Base-by-base conservation (phyloP, 2,888 invertebrate genomes). In the Stramonita haemastoma region DNA sequence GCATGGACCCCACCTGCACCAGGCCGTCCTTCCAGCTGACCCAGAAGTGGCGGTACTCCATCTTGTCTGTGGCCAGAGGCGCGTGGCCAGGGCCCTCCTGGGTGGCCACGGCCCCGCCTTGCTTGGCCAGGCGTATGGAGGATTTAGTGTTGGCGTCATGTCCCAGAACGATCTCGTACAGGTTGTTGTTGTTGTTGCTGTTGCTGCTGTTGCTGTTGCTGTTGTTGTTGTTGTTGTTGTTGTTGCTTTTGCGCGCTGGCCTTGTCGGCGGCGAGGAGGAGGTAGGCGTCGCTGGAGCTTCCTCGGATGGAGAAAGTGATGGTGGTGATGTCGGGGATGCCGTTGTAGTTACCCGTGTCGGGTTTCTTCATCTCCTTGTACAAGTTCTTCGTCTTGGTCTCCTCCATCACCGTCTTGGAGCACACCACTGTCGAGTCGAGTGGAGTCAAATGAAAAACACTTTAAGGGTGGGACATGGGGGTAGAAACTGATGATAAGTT, bases 11-110 rank as follows among this genome's bases (percentile, higher is more conserved):
- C 81, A 83, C 81, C 46, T 36, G 6, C 46, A 83, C 36, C 26
- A 83, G 4, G 22, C 81, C 81, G 81, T 11, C 81, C 81, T 83
- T 83, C 81, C 81, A 83, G 81, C 81, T 83, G 8, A 83, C 6
- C 36, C 36, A 83, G 81, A 83, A 46, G 6, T 22, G 46, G 15
- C 60, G 60, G 60, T 8, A 60, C 22, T 60, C 1, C 60, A 8
- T 60, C 22, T 60, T 60, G 60, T 60, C 13, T 15, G 46, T 8
- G 46, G 2, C 46, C 46, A 46, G 46, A 46, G 22, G 60, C 60
- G 60, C 1, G 60, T 22, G 60, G 60, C 22, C 60, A 13, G 19
- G 1, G 1, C 6, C 4, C 60, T 60, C 60, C 60, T 32, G 32
- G 32, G 46, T 46, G 8, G 13, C 77, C 13, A 26, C 26, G 73